Conservation (phyloP, 2,888 invertebrate species). For the Pachymerium ferrugineum region DNA sequence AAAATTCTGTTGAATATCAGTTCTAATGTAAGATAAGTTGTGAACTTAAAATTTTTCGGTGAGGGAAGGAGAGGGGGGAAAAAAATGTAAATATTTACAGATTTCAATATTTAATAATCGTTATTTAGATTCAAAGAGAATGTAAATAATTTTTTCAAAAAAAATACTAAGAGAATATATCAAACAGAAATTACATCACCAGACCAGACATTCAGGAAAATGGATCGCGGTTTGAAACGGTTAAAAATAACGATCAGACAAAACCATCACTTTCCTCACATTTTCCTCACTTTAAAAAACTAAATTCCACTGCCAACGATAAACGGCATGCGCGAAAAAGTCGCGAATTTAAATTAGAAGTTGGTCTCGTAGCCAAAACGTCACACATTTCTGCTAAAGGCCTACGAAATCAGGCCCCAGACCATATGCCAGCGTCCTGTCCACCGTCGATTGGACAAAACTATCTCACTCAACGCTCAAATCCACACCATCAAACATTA, state of each 20-base stretch:
- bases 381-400: constrained; percentile 13
- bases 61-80: too few species aligned
- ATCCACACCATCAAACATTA: background rate
- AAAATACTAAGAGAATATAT: too few species aligned
- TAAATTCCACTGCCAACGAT: background rate
- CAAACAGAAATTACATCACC: background rate
- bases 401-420: background rate
- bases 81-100: too few species aligned
- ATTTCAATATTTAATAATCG: too few species aligned
- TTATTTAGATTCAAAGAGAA: too few species aligned
- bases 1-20: background rate
- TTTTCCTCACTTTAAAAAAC: background rate
- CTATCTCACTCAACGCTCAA: background rate
- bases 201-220: background rate
- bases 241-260: background rate
- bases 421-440: background rate
- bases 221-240: background rate
- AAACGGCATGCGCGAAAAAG: background rate
- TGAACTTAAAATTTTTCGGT: too few species aligned
- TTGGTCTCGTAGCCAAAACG: background rate
- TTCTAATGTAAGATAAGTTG: background rate
- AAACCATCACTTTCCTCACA: background rate
- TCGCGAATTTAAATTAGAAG: constrained; percentile 3
- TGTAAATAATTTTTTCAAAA: too few species aligned
- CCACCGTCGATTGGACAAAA: background rate